Evolutionary conservation across 2,888 invertebrate genomes (phyloP).

Genomic region (Conistra vaccinii): DNA sequence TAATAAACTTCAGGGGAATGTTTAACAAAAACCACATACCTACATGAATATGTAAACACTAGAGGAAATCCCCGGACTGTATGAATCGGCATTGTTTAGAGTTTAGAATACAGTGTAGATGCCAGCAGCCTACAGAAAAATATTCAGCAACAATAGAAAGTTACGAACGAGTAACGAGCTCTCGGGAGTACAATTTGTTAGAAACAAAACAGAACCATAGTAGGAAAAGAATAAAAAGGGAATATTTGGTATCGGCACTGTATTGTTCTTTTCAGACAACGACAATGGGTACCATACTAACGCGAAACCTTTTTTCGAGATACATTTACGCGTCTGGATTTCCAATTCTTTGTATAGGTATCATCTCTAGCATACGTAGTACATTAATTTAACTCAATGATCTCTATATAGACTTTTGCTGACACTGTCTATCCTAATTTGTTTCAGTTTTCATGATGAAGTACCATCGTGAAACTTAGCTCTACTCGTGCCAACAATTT

Average conservation of each 20-base stretch:
- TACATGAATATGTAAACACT: constrained; percentile 16
- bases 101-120: constrained; percentile 14
- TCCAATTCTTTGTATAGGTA: too few relatives aligned
- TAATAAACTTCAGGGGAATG: constrained; percentile 16
- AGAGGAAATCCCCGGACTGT: constrained; percentile 21
- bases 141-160: constrained; percentile 46
- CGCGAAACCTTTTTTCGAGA: constrained; percentile 14
- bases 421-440: constrained; percentile 13
- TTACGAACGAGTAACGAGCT: constrained; percentile 17
- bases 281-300: neutral
- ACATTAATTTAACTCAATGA: too few relatives aligned
- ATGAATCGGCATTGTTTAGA: constrained; percentile 26
- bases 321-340: neutral
- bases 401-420: too few relatives aligned
- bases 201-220: constrained; percentile 36
- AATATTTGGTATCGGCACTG: constrained; percentile 25
- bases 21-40: constrained; percentile 14
- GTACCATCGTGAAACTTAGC: neutral
- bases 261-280: constrained; percentile 25
- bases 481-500: constrained; percentile 48
- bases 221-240: constrained; percentile 17
- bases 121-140: constrained; percentile 23
- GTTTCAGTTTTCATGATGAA: constrained; percentile 2
- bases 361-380: too few relatives aligned
- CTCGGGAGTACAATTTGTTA: constrained; percentile 28